These are phyloP conservation scores for Psammodynastes pulverulentus DNA, from an alignment of 2,113 vertebrate genomes.

Conservation along the genomic window DNA sequence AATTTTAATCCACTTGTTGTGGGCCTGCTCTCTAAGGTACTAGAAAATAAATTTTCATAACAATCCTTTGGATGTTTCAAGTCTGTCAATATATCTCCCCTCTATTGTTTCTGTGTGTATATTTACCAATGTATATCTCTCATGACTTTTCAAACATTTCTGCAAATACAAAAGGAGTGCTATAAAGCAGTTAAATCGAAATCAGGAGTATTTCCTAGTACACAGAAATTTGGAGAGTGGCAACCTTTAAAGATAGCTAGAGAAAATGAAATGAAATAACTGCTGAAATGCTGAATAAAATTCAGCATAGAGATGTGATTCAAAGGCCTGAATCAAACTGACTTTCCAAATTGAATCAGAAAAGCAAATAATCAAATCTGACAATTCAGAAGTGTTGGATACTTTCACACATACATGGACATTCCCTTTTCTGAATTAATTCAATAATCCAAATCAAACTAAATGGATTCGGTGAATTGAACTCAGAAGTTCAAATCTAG, in stretches of 20 bases:
- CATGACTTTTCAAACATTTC: neutral
- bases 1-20: neutral
- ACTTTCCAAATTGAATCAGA: neutral
- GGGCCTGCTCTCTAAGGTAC: neutral
- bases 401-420: neutral
- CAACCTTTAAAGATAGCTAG: neutral
- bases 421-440: neutral
- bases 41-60: neutral
- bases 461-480: neutral
- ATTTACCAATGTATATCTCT: too few species aligned
- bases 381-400: neutral
- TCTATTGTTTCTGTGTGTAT: neutral
- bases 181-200: neutral
- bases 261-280: neutral
- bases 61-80: neutral
- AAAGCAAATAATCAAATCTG: neutral
- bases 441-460: neutral
- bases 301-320: neutral
- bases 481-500: neutral
- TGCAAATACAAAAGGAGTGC: neutral
- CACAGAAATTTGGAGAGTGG: neutral
- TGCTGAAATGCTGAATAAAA: neutral
- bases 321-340: neutral
- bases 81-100: neutral
- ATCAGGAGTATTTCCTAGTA: neutral